Evolutionary conservation across 2,888 invertebrate species (phyloP).

Genomic region (Eurois occulta): DNA sequence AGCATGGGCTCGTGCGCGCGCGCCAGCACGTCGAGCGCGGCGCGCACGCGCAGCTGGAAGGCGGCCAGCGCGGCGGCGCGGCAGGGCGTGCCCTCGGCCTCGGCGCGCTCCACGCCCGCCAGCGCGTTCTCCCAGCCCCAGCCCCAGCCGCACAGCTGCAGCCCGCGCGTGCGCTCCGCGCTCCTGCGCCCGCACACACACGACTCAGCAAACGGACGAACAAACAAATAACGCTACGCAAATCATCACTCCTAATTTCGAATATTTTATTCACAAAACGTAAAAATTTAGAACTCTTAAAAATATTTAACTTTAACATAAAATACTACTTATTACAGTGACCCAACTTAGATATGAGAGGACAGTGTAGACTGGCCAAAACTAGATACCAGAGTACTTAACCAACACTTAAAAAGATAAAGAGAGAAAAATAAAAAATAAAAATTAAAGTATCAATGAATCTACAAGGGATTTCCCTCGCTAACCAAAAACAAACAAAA

Average conservation of each 20-base stretch:
- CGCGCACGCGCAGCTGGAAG: conserved; percentile 95
- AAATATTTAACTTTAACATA: neutral
- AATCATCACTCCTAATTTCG: neutral
- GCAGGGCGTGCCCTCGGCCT: conserved; percentile 93
- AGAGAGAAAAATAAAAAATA: neutral
- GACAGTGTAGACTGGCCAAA: neutral
- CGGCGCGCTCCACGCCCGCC: conserved; percentile 91
- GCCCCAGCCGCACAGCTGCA: conserved; percentile 97
- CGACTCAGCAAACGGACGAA: neutral
- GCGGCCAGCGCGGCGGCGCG: conserved; percentile 97
- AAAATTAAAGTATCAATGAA: neutral
- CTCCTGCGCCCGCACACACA: conserved; percentile 85
- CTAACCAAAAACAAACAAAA: neutral
- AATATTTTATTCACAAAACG: neutral
- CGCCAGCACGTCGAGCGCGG: conserved; percentile 96
- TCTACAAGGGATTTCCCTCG: neutral
- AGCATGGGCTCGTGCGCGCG: conserved; percentile 89
- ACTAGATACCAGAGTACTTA: neutral
- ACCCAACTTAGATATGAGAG: neutral
- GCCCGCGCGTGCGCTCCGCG: conserved; percentile 94
- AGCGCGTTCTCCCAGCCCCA: conserved; percentile 93
- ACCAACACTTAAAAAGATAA: neutral
- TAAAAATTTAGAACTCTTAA: neutral
- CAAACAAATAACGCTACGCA: neutral
- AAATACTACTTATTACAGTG: neutral